phyloP scores from a whole-genome alignment of 2,113 vertebrate genomes.

The Willisornis vidua region DNA sequence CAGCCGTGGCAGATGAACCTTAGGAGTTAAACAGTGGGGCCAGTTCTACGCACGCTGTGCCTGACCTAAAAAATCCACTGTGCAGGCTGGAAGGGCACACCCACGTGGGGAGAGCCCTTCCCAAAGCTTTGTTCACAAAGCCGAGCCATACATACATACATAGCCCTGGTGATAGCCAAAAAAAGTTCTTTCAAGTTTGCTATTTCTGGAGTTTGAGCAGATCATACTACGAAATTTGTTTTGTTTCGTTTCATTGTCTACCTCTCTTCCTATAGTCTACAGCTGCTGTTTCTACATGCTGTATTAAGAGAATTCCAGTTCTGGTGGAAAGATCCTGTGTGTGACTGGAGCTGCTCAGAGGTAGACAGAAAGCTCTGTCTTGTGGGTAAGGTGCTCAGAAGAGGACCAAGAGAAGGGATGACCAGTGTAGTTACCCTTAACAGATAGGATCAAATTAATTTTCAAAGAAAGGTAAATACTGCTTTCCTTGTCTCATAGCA shows the following conservation, averaged over 20 bases:
- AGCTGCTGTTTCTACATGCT: not conserved
- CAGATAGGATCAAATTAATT: not conserved
- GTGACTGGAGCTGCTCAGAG: not conserved
- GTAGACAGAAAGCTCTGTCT: not conserved
- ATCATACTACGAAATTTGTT: not conserved
- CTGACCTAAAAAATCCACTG: too few species aligned
- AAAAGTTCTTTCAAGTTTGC: not conserved
- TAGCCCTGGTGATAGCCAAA: not conserved
- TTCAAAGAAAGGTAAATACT: not conserved
- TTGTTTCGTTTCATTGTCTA: not conserved
- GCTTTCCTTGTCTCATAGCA: not conserved
- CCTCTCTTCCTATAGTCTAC: not conserved
- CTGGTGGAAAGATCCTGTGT: not conserved
- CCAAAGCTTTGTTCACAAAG: too few species aligned
- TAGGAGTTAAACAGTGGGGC: too few species aligned
- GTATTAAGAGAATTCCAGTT: not conserved
- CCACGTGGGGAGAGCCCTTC: too few species aligned
- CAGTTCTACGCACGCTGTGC: too few species aligned
- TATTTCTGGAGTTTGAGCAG: not conserved
- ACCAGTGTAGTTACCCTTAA: not conserved
- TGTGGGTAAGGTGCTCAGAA: not conserved
- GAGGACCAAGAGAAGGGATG: not conserved
- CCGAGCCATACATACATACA: too few species aligned
- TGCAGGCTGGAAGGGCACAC: too few species aligned
- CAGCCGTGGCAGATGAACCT: too few species aligned